Evolutionary conservation across 2,888 invertebrate genomes (phyloP).

Genomic region (Drosophila falleni): DNA sequence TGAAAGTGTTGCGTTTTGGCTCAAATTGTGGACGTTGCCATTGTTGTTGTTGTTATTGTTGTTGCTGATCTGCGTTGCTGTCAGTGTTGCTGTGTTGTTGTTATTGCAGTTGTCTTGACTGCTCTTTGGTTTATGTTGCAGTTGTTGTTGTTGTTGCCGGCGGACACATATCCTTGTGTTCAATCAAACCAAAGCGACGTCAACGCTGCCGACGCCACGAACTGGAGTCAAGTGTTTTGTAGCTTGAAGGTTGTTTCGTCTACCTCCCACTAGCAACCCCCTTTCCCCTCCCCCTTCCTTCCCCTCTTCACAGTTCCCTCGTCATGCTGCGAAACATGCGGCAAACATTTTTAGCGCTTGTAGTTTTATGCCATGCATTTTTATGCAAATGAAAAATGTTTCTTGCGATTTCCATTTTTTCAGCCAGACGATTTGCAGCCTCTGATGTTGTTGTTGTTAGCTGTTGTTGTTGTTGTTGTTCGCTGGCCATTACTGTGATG

Average conservation of each 20-base stretch:
- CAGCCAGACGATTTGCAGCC: conserved; percentile 45
- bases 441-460: conserved; percentile 39
- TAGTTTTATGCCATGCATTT: conserved; percentile 76
- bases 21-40: conserved; percentile 61
- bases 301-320: no score
- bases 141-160: conserved; percentile 39
- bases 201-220: conserved; percentile 44
- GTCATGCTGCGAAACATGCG: conserved; percentile 68
- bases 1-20: conserved; percentile 80
- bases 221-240: conserved; percentile 75
- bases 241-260: conserved; percentile 78
- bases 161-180: conserved; percentile 72
- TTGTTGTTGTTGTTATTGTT: conserved; percentile 36
- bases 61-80: conserved; percentile 54
- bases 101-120: conserved; percentile 51
- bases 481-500: conserved; percentile 75
- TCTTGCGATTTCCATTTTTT: conserved; percentile 72
- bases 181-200: conserved; percentile 68
- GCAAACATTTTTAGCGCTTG: conserved; percentile 80
- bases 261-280: conserved; percentile 64
- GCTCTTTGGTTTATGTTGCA: conserved; percentile 60
- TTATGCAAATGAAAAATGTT: conserved; percentile 82
- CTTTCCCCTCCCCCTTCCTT: background rate
- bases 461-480: conserved; percentile 34
- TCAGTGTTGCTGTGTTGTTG: conserved; percentile 38